phyloP scores from a whole-genome alignment of 2,113 vertebrate species.

The Campylomormyrus numenius region DNA sequence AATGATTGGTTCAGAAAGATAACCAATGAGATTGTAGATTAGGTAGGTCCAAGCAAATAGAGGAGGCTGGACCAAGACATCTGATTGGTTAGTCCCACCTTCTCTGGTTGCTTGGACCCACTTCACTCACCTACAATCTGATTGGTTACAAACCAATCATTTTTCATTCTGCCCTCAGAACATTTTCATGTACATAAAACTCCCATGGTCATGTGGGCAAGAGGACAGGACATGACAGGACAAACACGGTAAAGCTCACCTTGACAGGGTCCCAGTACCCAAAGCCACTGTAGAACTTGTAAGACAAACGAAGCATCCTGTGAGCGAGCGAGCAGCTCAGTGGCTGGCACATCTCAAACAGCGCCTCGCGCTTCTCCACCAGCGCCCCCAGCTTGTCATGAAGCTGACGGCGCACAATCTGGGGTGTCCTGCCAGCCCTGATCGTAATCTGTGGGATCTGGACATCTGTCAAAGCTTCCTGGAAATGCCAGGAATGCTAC shows the following conservation, averaged over 20 bases:
- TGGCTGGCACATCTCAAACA: constrained; percentile 81
- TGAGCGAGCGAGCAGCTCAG: constrained; percentile 61
- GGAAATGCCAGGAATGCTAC: constrained; percentile 10
- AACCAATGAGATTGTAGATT: too few species aligned
- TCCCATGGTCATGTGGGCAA: background rate
- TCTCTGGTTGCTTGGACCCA: background rate
- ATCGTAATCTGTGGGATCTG: constrained; percentile 62
- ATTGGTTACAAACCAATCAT: background rate
- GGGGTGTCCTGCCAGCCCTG: constrained; percentile 54
- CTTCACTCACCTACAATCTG: background rate
- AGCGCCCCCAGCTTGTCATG: constrained; percentile 64
- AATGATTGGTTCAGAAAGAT: background rate
- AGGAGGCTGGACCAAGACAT: background rate
- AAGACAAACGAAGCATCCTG: constrained; percentile 69
- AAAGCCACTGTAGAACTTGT: constrained; percentile 76
- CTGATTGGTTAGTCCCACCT: background rate
- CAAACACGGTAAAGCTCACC: constrained; percentile 52
- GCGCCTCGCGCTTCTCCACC: constrained; percentile 70
- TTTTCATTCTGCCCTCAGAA: background rate
- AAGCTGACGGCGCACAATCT: constrained; percentile 58
- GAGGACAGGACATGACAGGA: background rate
- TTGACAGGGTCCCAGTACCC: constrained; percentile 81
- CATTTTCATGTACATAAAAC: background rate
- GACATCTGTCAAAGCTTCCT: constrained; percentile 74
- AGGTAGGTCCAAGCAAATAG: background rate